These are phyloP conservation scores for Myrmecophaga tridactyla DNA, from an alignment of 2,113 vertebrate species.

Conservation along the genomic window DNA sequence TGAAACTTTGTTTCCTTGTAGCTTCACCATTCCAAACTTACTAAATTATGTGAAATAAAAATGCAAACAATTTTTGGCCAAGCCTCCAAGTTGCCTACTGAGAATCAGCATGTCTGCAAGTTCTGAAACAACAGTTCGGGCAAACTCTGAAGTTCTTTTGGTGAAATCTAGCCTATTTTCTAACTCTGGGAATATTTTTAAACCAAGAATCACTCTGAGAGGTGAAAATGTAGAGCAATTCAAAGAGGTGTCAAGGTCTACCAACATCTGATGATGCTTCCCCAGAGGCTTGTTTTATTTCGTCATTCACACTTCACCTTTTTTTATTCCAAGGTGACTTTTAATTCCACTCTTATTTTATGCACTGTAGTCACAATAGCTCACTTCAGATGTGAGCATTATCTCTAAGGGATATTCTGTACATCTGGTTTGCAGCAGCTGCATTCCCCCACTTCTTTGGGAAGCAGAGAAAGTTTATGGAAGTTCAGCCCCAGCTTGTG, in stretches of 20 bases:
- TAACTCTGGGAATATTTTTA: not conserved
- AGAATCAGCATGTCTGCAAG: not conserved
- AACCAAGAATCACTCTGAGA: conserved; percentile 1
- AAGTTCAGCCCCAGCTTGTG: not conserved
- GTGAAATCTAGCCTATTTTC: conserved; percentile 19
- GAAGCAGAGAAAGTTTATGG: not conserved
- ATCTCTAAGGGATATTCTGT: conserved; percentile 20
- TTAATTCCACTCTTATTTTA: conserved; percentile 54
- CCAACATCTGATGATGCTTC: not conserved
- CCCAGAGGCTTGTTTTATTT: not conserved
- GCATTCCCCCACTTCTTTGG: not conserved
- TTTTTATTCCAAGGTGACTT: conserved; percentile 63
- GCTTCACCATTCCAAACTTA: not conserved
- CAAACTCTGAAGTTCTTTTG: conserved; percentile 28
- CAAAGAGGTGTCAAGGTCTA: not conserved
- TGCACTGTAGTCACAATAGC: conserved; percentile 5
- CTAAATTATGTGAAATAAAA: not conserved
- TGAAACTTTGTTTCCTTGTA: conserved; percentile 3
- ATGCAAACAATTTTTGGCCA: not conserved
- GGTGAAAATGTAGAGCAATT: conserved; percentile 16
- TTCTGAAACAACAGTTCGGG: conserved; percentile 32
- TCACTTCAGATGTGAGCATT: conserved; percentile 27
- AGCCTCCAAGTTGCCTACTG: not conserved
- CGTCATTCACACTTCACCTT: conserved; percentile 49
- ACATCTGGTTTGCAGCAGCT: conserved; percentile 15